These are phyloP conservation scores for Amorpha juglandis DNA, from an alignment of 2,888 invertebrate genomes.

Conservation along the genomic window DNA sequence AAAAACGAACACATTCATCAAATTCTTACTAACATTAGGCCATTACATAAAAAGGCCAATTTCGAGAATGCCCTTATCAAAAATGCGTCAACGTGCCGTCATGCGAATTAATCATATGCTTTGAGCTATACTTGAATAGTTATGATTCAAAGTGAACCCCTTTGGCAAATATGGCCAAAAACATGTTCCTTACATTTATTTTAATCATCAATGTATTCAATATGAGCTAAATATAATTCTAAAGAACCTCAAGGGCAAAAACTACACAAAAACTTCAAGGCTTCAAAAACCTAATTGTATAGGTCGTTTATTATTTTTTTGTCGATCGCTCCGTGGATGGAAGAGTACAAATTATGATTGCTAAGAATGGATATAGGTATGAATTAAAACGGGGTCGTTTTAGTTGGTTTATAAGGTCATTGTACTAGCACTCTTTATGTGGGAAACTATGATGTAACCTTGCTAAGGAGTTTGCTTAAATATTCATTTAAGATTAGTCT, in stretches of 20 bases:
- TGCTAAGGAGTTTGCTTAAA: neutral
- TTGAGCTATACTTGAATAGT: neutral
- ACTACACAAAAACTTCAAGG: conserved; percentile 28
- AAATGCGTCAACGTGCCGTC: conserved; percentile 4
- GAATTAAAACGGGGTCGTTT: neutral
- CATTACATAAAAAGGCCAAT: conserved; percentile 5
- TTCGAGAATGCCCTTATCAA: conserved; percentile 19
- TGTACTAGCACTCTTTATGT: neutral
- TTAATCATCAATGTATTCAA: conserved; percentile 27
- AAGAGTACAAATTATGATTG: neutral
- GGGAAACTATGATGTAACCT: neutral
- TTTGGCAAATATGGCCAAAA: conserved; percentile 31
- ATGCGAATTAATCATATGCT: conserved; percentile 14
- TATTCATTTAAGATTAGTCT: neutral
- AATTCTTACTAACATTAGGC: conserved; percentile 6
- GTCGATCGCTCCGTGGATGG: neutral
- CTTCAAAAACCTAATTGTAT: conserved; percentile 10
- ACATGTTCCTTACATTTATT: neutral
- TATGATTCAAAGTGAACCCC: conserved; percentile 32
- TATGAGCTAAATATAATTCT: conserved; percentile 39
- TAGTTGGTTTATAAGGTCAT: neutral
- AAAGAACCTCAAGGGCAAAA: conserved; percentile 41
- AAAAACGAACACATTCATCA: neutral
- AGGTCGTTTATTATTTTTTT: neutral
- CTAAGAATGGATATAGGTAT: neutral